Conservation (phyloP, 2,113 vertebrate genomes). For the Spea multiplicata region DNA sequence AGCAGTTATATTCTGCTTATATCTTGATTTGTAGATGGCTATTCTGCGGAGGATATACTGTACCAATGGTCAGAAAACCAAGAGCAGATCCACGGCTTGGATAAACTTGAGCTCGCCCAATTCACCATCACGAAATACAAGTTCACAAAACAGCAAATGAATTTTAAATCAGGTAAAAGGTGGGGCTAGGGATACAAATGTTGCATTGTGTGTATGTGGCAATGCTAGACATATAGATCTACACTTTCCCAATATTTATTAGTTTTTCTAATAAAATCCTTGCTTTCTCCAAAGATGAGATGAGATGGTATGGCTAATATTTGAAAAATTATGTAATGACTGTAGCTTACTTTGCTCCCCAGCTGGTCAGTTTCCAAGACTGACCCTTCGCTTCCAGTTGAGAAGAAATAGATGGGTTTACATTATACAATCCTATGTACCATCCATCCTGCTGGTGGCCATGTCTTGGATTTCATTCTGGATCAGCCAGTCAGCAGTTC, state of each 20-base stretch:
- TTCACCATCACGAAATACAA: constrained; percentile 93
- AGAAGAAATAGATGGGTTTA: constrained; percentile 91
- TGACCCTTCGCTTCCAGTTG: constrained; percentile 88
- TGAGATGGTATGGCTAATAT: background rate
- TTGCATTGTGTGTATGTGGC: too few relatives aligned
- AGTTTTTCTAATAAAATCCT: too few relatives aligned
- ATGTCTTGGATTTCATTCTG: constrained; percentile 99
- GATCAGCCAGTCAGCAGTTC: constrained; percentile 97
- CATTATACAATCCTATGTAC: constrained; percentile 98
- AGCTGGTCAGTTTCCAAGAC: constrained; percentile 92
- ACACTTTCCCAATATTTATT: too few relatives aligned
- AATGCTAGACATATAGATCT: too few relatives aligned
- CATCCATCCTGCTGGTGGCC: constrained; percentile 89
- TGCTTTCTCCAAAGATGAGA: too few relatives aligned
- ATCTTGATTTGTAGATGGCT: constrained; percentile 74
- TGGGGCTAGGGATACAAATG: too few relatives aligned
- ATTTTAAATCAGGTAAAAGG: constrained; percentile 89
- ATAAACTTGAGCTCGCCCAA: constrained; percentile 92
- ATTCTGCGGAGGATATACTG: constrained; percentile 93
- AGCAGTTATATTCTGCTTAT: too few relatives aligned
- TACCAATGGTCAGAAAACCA: constrained; percentile 98
- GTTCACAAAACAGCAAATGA: constrained; percentile 89
- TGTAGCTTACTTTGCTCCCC: constrained; percentile 18
- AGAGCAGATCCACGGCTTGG: constrained; percentile 87
- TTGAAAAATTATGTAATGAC: background rate